These are phyloP conservation scores for Caranx melampygus DNA, from an alignment of 2,113 vertebrate genomes.

Conservation along the genomic window DNA sequence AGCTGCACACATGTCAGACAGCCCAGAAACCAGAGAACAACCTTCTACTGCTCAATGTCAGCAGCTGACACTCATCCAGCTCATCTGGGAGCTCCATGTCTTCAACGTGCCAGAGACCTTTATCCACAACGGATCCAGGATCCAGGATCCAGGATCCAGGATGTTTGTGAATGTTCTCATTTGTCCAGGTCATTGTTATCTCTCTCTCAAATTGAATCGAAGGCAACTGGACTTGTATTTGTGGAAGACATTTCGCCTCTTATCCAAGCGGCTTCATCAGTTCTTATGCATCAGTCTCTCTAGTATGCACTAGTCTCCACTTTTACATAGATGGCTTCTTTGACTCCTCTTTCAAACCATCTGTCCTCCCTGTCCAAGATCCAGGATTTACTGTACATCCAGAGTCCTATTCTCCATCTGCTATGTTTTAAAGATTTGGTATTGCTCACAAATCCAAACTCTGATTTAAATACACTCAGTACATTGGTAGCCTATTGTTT, in stretches of 20 bases:
- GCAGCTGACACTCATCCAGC: not conserved
- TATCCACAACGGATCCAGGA: not conserved
- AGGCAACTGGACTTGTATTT: too few relatives aligned
- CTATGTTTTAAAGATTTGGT: not conserved
- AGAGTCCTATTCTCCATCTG: not conserved
- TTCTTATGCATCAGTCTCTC: too few relatives aligned
- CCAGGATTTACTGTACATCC: not conserved
- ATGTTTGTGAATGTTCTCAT: too few relatives aligned
- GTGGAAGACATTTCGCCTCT: too few relatives aligned
- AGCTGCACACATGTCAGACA: not conserved
- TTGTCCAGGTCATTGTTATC: too few relatives aligned
- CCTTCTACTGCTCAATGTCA: not conserved
- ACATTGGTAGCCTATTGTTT: not conserved
- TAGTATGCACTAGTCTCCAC: too few relatives aligned
- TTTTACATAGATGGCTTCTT: too few relatives aligned
- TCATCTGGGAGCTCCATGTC: not conserved
- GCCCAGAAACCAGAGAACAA: slow-evolving; percentile 18
- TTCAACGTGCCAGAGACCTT: not conserved
- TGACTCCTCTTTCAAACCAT: too few relatives aligned
- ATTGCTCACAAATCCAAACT: not conserved
- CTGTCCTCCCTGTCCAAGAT: not conserved
- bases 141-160: not conserved
- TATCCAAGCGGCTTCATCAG: too few relatives aligned
- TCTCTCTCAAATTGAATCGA: too few relatives aligned
- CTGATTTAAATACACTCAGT: not conserved